Evolutionary conservation across 2,113 vertebrate species (phyloP), one percentile per base, ranked within the genome.

Genomic region (Cyanoramphus novaezelandiae): DNA sequence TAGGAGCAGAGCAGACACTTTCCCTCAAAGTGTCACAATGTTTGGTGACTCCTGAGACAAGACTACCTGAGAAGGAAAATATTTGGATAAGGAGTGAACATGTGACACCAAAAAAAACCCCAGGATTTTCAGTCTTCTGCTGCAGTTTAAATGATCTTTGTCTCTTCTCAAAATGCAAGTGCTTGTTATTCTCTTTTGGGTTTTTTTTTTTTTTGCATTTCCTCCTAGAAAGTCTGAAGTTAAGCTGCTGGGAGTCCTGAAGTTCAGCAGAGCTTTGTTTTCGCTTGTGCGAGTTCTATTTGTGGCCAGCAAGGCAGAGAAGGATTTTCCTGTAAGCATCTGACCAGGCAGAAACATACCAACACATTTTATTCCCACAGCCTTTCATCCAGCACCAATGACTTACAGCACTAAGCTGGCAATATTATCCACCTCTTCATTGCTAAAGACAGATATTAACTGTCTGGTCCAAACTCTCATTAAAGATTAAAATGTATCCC

Each of bases 361-460:
- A 50, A 65, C 63, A 39, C 20, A 49, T 83, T 82, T 88, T 70
- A 39, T 60, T 88, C 35, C n/a, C 13, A 6, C 44, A 69, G 47
- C 55, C 20, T 86, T 81, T 53, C 46, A 64, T 82, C 20, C 60
- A 62, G 39, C 20, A 63, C 35, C 0, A 0, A 39, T 25, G 47
- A 80, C 17, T 69, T 85, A 80, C 8, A 41, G 59, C 28, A 76
- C 15, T 47, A 81, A 90, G 4, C 47, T 49, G 43, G 52, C 70
- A 92, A 25, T 82, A 69, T 70, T 82, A 76, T 46, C 31, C 16
- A 46, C 71, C 60, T 91, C 75, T 80, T 90, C 64, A 41, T 82
- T 31, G 35, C 29, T 82, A 92, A 90, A 78, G 47, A 83, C 59
- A 90, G 35, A 90, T 78, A 88, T 92, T 88, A 93, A 90, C 88